A percentile compares a stretch with the other conserved stretches of the same genome.
phyloP scores from a whole-genome alignment of 2,888 invertebrate species.

The Watsonalla cultraria region DNA sequence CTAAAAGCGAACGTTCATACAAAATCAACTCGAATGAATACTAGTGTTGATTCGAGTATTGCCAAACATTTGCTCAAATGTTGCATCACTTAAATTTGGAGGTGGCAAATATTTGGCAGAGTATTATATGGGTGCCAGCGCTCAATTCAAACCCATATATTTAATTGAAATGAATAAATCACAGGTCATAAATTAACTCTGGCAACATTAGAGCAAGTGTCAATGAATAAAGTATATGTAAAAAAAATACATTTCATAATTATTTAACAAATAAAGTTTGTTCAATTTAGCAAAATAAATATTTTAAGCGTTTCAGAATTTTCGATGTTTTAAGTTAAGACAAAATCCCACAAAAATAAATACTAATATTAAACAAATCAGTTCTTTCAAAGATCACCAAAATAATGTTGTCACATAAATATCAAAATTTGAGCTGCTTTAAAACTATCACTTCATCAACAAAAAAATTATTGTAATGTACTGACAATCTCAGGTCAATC shows the following conservation, averaged over 20 bases:
- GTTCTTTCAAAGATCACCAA: conserved; percentile 24
- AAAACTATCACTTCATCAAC: no score
- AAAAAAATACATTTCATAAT: no score
- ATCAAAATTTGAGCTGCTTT: not conserved
- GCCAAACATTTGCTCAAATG: conserved; percentile 12
- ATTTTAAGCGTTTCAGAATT: not conserved
- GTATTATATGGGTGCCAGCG: not conserved
- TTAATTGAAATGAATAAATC: not conserved
- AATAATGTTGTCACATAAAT: not conserved
- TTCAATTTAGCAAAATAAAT: not conserved
- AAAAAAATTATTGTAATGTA: no score
- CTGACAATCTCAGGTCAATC: no score
- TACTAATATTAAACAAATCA: conserved; percentile 27
- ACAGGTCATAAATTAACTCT: not conserved
- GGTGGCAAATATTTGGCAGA: conserved; percentile 5
- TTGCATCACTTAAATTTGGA: conserved; percentile 1
- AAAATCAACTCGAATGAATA: conserved; percentile 34
- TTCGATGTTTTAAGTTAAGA: conserved; percentile 15
- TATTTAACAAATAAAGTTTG: no score
- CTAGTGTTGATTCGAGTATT: conserved; percentile 10
- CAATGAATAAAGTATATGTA: not conserved
- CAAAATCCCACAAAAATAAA: conserved; percentile 4
- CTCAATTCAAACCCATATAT: not conserved
- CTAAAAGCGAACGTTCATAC: conserved; percentile 49
- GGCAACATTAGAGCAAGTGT: not conserved